Percentiles rank a stretch among this genome's conserved stretches.
phyloP scores from a whole-genome alignment of 2,797 vertebrate species.

The Enteromius treurensis region DNA sequence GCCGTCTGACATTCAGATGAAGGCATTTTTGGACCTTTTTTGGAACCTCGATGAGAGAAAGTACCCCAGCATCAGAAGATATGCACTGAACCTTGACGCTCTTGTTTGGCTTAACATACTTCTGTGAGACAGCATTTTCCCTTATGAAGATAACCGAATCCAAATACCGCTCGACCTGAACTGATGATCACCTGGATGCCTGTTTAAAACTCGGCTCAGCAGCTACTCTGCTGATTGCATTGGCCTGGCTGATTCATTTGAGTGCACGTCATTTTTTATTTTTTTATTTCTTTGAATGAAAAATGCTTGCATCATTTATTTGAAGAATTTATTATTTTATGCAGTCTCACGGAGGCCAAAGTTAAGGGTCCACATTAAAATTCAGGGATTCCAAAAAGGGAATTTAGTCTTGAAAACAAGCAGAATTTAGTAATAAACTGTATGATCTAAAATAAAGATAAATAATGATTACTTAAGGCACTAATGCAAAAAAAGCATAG shows the following conservation, averaged over 20 bases:
- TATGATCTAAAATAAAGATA: neutral
- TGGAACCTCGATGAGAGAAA: constrained; percentile 17
- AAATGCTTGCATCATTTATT: neutral
- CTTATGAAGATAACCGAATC: constrained; percentile 12
- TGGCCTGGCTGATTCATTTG: constrained; percentile 6
- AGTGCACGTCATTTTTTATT: neutral
- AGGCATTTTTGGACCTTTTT: constrained; percentile 21
- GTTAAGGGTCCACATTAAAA: neutral
- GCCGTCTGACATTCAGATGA: constrained; percentile 26
- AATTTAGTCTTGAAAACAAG: neutral
- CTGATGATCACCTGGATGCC: constrained; percentile 27
- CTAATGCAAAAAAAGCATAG: neutral
- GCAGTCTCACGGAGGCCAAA: neutral
- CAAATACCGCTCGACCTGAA: constrained; percentile 2
- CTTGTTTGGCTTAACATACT: constrained; percentile 30
- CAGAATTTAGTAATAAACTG: neutral
- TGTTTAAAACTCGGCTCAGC: neutral
- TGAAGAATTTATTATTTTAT: neutral
- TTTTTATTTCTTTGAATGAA: neutral
- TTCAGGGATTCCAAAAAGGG: neutral
- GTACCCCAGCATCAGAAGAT: constrained; percentile 21
- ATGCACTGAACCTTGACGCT: constrained; percentile 16
- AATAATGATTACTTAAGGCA: neutral
- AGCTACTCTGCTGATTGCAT: constrained; percentile 1
- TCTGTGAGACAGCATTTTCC: constrained; percentile 29